Base-by-base conservation (phyloP, 2,113 vertebrate genomes). In the Cichladusa arquata region DNA sequence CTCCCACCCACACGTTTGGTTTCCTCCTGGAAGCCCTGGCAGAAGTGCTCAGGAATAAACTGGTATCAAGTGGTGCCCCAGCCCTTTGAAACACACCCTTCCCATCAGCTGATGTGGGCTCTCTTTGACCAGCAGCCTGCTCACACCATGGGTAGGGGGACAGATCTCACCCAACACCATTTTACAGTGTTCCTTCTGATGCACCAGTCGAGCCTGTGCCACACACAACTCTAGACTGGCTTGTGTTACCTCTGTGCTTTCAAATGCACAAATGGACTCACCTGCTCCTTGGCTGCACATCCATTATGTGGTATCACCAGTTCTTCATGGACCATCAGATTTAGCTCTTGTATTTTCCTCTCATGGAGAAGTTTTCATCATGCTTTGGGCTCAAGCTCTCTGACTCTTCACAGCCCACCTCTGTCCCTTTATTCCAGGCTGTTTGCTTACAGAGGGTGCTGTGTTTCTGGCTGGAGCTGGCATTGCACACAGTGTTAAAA, bases 391-490 rank as follows among this genome's bases (percentile, higher is more conserved):
- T 80, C 96, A 5, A 97, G 95, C 13, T 91, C 91, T 3, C 26
- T 97, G 38, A 96, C 91, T 12, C 29, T 98, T 85, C 95, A 98
- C 33, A 97, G 90, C 67, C 31, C 98, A 53, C 97, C 98, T 15
- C 86, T 98, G 69, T 97, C 98, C 67, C 98, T 98, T 96, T 98
- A 98, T 77, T 98, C 98, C 8, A 98, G 97, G 40, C 96, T 98
- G 6, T 98, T 98, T 90, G 97, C 98, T 29, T 98, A 98, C 28
- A 96, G 96, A 53, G 97, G 97, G 93, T 97, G 96, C 97, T 98
- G 83, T 17, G 89, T 54, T 92, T 91, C 70, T 86, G 42, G 36
- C 16, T 38, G 29, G 40, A 57, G 66, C 65, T 81, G 53, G 74
- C 31, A 23, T 5, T 34, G 51, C 47, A 61, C 36, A 7, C 28